Evolutionary conservation across 2,113 vertebrate species (phyloP).

Genomic region (Zosterops lateralis): DNA sequence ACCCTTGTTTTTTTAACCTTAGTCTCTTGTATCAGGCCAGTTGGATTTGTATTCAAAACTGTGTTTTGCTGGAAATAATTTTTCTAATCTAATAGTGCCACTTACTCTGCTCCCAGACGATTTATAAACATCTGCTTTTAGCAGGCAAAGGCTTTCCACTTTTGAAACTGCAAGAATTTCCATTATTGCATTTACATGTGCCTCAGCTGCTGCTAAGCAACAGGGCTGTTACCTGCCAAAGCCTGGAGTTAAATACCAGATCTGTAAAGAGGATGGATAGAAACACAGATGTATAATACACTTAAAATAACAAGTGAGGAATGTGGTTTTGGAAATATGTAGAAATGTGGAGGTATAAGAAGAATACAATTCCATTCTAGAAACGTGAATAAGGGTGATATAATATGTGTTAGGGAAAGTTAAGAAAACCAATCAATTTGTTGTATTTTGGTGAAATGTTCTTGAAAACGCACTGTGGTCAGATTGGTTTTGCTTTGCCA

Average conservation of each 20-base stretch:
- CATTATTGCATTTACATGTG: constrained; percentile 49
- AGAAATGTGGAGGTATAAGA: not conserved
- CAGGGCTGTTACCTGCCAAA: constrained; percentile 35
- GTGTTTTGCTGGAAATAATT: constrained; percentile 30
- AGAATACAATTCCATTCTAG: not conserved
- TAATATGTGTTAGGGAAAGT: not conserved
- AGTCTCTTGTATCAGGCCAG: not conserved
- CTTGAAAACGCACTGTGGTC: not conserved
- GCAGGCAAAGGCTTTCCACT: constrained; percentile 42
- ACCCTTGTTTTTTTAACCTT: not conserved
- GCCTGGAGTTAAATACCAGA: constrained; percentile 18
- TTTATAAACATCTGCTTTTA: constrained; percentile 31
- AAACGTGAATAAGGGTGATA: not conserved
- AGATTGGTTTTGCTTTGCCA: not conserved
- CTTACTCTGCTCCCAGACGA: not conserved
- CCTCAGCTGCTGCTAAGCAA: constrained; percentile 69
- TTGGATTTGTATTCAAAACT: not conserved
- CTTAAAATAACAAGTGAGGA: constrained; percentile 17
- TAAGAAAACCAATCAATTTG: not conserved
- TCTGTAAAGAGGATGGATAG: constrained; percentile 8
- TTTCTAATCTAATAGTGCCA: constrained; percentile 38
- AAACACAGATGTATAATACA: not conserved
- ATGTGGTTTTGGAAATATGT: not conserved
- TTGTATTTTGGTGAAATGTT: not conserved
- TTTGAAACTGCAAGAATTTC: constrained; percentile 42